Evolutionary conservation across 2,888 invertebrate species (phyloP), one percentile per base, ranked within the genome.

Genomic region (Caenorhabditis japonica): DNA sequence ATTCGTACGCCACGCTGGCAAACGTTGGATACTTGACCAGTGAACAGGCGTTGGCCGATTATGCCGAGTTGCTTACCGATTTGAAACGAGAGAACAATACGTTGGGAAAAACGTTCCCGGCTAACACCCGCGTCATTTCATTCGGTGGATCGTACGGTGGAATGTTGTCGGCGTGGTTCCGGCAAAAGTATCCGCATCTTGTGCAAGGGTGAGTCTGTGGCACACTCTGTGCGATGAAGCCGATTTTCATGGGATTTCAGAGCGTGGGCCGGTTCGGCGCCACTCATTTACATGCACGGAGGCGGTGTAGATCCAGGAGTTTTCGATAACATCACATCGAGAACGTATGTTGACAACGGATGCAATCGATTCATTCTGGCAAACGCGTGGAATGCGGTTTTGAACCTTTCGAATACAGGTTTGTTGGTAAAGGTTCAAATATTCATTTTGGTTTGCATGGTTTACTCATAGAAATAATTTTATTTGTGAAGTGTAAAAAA

Each of bases 131-230:
- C 0, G 94, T 97, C 5, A 92, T 97, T 76, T 93, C 93, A 1
- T 91, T 92, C 87, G 91, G 92, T 86, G 94, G 97, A 0, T 95
- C 95, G 0, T 97, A 97, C 88, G 97, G 97, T 0, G 97, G 97
- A 23, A 97, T 97, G 97, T 89, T 97, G 33, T 91, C 97, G 0
- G 93, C 96, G 0, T 97, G 96, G 93, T 91, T 97, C 84, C 91
- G 97, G 36, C 93, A 95, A 88, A 97, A 97, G 89, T 97, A 96
- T 90, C 96, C 97, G 0, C 93, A 94, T 85, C 87, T 94, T 38
- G 92, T 95, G 3, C 89, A 90, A 19, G 97, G 92, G 92, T 92
- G 87, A 15, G 27, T 15, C 25, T n/a, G n/a, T n/a, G n/a, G n/a
- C n/a, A n/a, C n/a, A n/a, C n/a, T n/a, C n/a, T n/a, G n/a, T n/a